Evolutionary conservation across 2,888 invertebrate species (phyloP).

Genomic region (Hirtodrosophila histrioides): DNA sequence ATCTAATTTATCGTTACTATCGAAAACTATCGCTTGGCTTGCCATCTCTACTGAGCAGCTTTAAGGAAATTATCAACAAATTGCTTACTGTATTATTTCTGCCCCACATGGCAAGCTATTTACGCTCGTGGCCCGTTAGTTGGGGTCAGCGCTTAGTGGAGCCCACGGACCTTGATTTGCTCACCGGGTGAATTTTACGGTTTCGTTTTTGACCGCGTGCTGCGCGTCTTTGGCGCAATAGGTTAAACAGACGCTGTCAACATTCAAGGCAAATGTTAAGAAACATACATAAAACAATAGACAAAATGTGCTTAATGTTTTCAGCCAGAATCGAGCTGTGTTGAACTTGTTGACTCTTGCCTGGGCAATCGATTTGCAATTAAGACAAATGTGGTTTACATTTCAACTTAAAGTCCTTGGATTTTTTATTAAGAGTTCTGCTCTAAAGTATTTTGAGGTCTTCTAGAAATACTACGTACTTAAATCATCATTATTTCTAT

Average conservation of each 20-base stretch:
- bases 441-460: conserved; percentile 1
- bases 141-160: conserved; percentile 24
- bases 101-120: conserved; percentile 17
- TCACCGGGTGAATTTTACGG: conserved; percentile 21
- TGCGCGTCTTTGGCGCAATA: conserved; percentile 21
- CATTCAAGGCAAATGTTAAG: conserved; percentile 33
- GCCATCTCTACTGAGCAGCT: conserved; percentile 6
- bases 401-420: conserved; percentile 11
- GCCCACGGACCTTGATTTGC: conserved; percentile 40
- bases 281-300: conserved; percentile 6
- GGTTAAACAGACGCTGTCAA: conserved; percentile 28
- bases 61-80: conserved; percentile 40
- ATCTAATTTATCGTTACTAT: no score
- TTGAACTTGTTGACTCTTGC: conserved; percentile 21
- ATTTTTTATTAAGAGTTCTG: not conserved
- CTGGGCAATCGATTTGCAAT: conserved; percentile 15
- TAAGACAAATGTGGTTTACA: conserved; percentile 9
- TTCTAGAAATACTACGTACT: no score
- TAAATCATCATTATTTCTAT: no score
- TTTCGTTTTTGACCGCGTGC: conserved; percentile 32
- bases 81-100: conserved; percentile 39
- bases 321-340: conserved; percentile 14
- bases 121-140: conserved; percentile 37
- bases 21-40: no score
- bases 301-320: conserved; percentile 26